A percentile compares a stretch with the other conserved stretches of the same genome.
These are phyloP conservation scores for Drosophila mayaguana DNA, from an alignment of 2,888 invertebrate species.

Conservation along the genomic window DNA sequence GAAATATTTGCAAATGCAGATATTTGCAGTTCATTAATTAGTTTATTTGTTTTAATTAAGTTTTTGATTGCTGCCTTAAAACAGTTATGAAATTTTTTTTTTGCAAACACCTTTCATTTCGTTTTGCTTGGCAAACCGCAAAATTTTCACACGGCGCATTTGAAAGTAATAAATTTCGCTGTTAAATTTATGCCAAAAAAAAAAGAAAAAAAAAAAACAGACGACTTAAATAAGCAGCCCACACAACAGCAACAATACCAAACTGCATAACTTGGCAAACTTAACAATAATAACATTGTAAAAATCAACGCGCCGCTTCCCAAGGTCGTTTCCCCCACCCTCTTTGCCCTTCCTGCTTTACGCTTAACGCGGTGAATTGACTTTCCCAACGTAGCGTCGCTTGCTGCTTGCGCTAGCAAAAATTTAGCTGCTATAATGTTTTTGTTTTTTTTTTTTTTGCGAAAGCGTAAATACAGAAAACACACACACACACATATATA, in stretches of 20 bases:
- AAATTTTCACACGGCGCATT: slow-evolving; percentile 65
- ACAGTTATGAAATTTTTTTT: slow-evolving; percentile 3
- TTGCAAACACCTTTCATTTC: neutral
- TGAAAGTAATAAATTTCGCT: slow-evolving; percentile 68
- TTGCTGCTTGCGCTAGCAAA: slow-evolving; percentile 53
- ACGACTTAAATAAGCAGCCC: slow-evolving; percentile 33
- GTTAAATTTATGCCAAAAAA: slow-evolving; percentile 61
- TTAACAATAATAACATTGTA: slow-evolving; percentile 71
- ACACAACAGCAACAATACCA: slow-evolving; percentile 24
- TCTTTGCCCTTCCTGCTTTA: slow-evolving; percentile 3
- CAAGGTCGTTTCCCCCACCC: slow-evolving; percentile 47
- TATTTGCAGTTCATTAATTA: neutral
- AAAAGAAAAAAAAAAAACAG: slow-evolving; percentile 15
- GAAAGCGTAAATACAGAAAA: slow-evolving; percentile 55
- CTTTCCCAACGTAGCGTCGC: slow-evolving; percentile 51
- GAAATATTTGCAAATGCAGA: no score
- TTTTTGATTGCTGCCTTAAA: neutral
- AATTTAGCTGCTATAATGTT: slow-evolving; percentile 18
- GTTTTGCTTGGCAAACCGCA: slow-evolving; percentile 19
- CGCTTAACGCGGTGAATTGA: slow-evolving; percentile 40
- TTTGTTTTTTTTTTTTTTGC: slow-evolving; percentile 42
- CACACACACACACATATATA: slow-evolving; percentile 27
- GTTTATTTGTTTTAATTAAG: slow-evolving; percentile 7
- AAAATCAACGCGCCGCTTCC: slow-evolving; percentile 52
- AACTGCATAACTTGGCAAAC: slow-evolving; percentile 73